Base-by-base conservation (phyloP, 2,888 invertebrate species). In the Tinea pellionella region DNA sequence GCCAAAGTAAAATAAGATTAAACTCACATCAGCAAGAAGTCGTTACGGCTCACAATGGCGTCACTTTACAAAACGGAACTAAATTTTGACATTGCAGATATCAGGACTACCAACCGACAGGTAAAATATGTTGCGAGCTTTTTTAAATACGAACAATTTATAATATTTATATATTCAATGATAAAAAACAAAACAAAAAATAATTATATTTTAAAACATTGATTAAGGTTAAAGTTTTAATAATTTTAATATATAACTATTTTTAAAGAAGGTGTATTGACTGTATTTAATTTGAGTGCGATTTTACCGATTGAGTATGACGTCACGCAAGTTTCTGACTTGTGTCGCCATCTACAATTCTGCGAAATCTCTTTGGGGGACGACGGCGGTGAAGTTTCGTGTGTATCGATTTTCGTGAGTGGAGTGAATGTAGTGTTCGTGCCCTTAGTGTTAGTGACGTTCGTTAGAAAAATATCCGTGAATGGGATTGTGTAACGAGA, bases 1-100 rank as follows among this genome's bases (percentile, higher is more conserved):
- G 90, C 89, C 78, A 88, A 85, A 90, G 90, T 90, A 92, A 90
- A 89, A 86, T 77, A 80, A 85, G 92, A 92, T 92, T 89, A 84
- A 89, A 90, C 89, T 89, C 85, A 84, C 88, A 85, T 85, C 82
- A 80, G 77, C 73, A 72, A 77, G 86, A 89, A 92, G 92, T 92
- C 92, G 92, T 91, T 93, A 92, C 89, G 91, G 93, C 89, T 91
- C 92, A 93, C 92, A 93, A 93, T 93, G 93, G 93, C 93, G 93
- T 93, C 92, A 90, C 89, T 90, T 88, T 80, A 79, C 77, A 77
- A 84, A 86, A 77, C 83, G 83, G 83, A 82, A 81, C 73, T 75
- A 55, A 62, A 65, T 64, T 60, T 61, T 71, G 70, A 72, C 70
- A 68, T 60, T 64, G 67, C 59, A 66, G 68, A 68, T 65, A 64